Base-by-base conservation (phyloP, 2,888 invertebrate genomes). In the Gasteruption jaculator region DNA sequence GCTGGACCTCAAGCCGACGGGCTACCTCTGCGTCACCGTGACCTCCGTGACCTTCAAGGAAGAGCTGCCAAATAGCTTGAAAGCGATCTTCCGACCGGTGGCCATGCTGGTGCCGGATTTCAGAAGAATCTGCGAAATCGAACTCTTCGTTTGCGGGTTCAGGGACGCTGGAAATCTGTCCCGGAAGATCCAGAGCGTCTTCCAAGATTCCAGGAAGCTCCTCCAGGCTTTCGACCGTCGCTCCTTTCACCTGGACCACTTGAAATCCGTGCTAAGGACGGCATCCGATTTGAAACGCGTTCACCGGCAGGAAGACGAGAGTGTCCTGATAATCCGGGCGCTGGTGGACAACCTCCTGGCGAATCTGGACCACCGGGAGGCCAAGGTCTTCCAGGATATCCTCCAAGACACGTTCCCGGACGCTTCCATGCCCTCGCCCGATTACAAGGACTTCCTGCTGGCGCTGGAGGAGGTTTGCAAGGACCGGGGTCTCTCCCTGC, bases 1-100 rank as follows among this genome's bases (percentile, higher is more conserved):
- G 47, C 56, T 84, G 15, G 30, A 56, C 4, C 61, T 83, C 8
- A 81, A 82, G 59, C 74, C 77, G 1, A 75, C 75, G 27, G 82
- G 81, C 53, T 82, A 82, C 57, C 77, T 85, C 41, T 81, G 73
- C 67, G 73, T 76, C 11, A 78, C 77, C 1, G 74, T 77, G 71
- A 76, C 77, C 61, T 73, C 76, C 1, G 71, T 56, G 4, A 74
- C 74, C 50, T 25, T 30, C 1, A 41, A 47, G 12, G 37, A 47
- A 19, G 71, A 74, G 45, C 57, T 81, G 26, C 79, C 80, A 0
- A 79, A 80, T 55, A 80, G 80, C 57, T 68, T 80, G 19, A 80
- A 71, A 58, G 54, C 74, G 4, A 64, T 79, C 20, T 82, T 81
- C 63, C 71, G 81, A 26, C 75, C 77, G 1, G 75, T 80, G 10